phyloP scores from a whole-genome alignment of 2,888 invertebrate species.

The Agelastica alni region DNA sequence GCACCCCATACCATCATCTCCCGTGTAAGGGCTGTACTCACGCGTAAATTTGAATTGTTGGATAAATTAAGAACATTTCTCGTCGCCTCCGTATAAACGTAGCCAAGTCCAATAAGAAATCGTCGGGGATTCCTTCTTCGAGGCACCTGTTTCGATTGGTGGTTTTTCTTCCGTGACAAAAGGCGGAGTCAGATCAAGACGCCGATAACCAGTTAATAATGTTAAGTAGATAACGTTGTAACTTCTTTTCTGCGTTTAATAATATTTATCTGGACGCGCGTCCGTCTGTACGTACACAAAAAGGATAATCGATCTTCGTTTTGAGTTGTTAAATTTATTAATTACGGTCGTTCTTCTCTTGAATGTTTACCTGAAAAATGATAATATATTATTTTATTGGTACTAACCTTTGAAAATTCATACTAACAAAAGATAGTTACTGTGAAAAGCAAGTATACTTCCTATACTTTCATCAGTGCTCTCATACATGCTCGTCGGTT shows the following conservation, averaged over 20 bases:
- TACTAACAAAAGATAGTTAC: too few species aligned
- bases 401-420: too few species aligned
- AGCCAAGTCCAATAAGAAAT: constrained; percentile 20
- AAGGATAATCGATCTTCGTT: not conserved
- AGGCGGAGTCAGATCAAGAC: constrained; percentile 48
- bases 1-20: too few species aligned
- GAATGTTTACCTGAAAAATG: too few species aligned
- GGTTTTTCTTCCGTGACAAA: constrained; percentile 53
- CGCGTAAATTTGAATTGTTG: too few species aligned
- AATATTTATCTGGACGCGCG: not conserved
- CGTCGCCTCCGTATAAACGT: not conserved
- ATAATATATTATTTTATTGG: too few species aligned
- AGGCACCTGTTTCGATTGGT: constrained; percentile 49
- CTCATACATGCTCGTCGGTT: too few species aligned
- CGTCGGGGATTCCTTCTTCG: constrained; percentile 31
- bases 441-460: too few species aligned
- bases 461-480: too few species aligned
- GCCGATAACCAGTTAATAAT: constrained; percentile 41
- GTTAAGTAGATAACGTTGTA: constrained; percentile 35
- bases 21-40: too few species aligned
- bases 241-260: constrained; percentile 14
- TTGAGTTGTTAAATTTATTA: too few species aligned
- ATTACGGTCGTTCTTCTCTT: too few species aligned
- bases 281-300: not conserved
- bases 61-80: not conserved